phyloP scores from a whole-genome alignment of 1,140 invertebrate genomes.

The Eueides isabella region DNA sequence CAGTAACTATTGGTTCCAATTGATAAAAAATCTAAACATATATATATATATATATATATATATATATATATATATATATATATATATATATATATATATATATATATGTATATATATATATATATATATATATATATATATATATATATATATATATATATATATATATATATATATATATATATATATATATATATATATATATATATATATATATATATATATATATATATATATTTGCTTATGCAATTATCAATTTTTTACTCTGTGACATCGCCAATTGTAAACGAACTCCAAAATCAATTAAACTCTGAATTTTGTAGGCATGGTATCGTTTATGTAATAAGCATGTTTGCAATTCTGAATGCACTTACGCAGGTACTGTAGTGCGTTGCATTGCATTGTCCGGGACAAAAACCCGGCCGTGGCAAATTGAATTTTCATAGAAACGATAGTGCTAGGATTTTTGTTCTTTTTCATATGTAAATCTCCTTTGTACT shows the following conservation, averaged over 20 bases:
- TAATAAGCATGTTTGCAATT: slow-evolving; percentile 74
- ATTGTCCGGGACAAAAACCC: slow-evolving; percentile 63
- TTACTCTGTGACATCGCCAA: background rate
- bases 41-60: too few relatives aligned
- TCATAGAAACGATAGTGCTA: slow-evolving; percentile 51
- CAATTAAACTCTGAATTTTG: slow-evolving; percentile 49
- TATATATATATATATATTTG: too few relatives aligned
- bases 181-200: too few relatives aligned
- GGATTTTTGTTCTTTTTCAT: slow-evolving; percentile 41
- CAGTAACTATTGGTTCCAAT: too few relatives aligned
- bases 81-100: too few relatives aligned
- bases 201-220: too few relatives aligned
- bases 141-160: too few relatives aligned
- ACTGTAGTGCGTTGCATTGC: slow-evolving; percentile 46
- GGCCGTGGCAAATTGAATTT: slow-evolving; percentile 61
- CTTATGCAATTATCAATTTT: background rate
- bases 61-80: too few relatives aligned
- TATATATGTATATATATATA: too few relatives aligned
- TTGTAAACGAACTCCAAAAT: slow-evolving; percentile 39
- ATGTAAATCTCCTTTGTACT: background rate
- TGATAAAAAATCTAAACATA: too few relatives aligned
- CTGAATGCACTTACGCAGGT: slow-evolving; percentile 67
- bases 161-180: too few relatives aligned
- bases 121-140: too few relatives aligned
- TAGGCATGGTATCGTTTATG: slow-evolving; percentile 56